A percentile compares a stretch with the other conserved stretches of the same genome.
Conservation (phyloP, 2,888 invertebrate species). For the Glaucopsyche alexis region DNA sequence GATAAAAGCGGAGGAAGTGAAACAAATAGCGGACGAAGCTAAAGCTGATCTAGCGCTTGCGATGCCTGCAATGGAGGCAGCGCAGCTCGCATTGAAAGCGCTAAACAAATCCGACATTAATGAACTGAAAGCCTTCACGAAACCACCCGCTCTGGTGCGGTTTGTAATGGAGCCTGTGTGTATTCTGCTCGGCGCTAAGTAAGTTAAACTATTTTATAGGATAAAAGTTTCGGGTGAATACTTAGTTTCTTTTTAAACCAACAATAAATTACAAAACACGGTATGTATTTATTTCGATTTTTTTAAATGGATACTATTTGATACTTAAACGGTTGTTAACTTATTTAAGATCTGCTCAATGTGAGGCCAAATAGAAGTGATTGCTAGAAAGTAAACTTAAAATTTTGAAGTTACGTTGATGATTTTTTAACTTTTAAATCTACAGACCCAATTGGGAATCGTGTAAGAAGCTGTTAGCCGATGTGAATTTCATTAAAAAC, state of each 20-base stretch:
- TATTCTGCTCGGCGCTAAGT: slow-evolving; percentile 90
- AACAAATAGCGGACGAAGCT: slow-evolving; percentile 91
- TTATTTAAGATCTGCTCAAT: too few species aligned
- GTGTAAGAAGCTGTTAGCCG: slow-evolving; percentile 89
- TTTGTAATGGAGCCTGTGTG: slow-evolving; percentile 97
- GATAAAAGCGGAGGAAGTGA: slow-evolving; percentile 92
- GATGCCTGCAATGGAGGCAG: slow-evolving; percentile 91
- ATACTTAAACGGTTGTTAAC: too few species aligned
- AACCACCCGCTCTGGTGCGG: slow-evolving; percentile 91
- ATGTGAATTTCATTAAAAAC: slow-evolving; percentile 89
- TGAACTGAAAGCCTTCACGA: slow-evolving; percentile 92
- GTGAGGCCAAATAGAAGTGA: too few species aligned
- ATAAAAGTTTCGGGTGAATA: not conserved
- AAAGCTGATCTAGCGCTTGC: slow-evolving; percentile 93
- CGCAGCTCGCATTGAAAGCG: slow-evolving; percentile 89
- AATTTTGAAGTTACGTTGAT: too few species aligned
- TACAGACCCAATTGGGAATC: slow-evolving; percentile 91
- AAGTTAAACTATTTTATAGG: slow-evolving; percentile 47
- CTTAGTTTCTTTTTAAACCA: not conserved
- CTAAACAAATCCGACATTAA: slow-evolving; percentile 95
- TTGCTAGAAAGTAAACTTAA: too few species aligned
- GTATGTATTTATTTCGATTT: too few species aligned
- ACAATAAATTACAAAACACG: slow-evolving; percentile 17
- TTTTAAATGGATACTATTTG: too few species aligned
- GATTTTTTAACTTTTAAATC: slow-evolving; percentile 29